Base-by-base conservation (phyloP, 2,888 invertebrate genomes). In the Quadriops clusia region DNA sequence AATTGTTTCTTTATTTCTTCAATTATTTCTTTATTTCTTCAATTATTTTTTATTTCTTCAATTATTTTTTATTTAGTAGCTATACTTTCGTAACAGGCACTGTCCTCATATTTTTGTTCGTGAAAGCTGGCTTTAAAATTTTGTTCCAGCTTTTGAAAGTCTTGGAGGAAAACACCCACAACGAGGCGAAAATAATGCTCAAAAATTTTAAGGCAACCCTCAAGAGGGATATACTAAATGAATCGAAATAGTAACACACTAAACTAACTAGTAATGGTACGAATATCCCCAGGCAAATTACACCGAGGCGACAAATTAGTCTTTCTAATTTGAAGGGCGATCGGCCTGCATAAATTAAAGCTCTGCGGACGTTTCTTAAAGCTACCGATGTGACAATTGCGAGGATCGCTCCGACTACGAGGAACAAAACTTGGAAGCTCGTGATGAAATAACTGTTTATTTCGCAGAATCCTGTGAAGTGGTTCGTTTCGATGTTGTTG, bases 391-490 rank as follows among this genome's bases (percentile, higher is more conserved):
- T 86, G 5, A 78, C 69, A 2, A 75, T 58, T 0, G 81, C 77
- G 42, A 89, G 72, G 23, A 75, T 66, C n/a, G 73, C 68, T 5
- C 86, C 83, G 8, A 79, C 58, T 6, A 75, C 26, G 29, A 53
- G 48, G 22, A 52, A 49, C 20, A 47, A 38, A 21, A 50, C 30
- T 28, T 54, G 49, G 18, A 46, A 46, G 15, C 47, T 41, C 5
- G 47, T 44, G 7, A 53, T 34, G 5, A 46, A 38, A 23, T 41
- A 41, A 17, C 48, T 51, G 23, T 41, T 64, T 7, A 84, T 75
- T n/a, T 77, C 79, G 50, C 90, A 91, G 32, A 86, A 70, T 2
- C 87, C 87, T 0, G 82, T 84, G 39, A 86, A 58, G 53, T 86
- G 85, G 45, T 79, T 78, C 2, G 77, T 83, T 10, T 79, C 76